These are phyloP conservation scores for Gopherus flavomarginatus DNA, from an alignment of 2,113 vertebrate genomes.

Conservation along the genomic window DNA sequence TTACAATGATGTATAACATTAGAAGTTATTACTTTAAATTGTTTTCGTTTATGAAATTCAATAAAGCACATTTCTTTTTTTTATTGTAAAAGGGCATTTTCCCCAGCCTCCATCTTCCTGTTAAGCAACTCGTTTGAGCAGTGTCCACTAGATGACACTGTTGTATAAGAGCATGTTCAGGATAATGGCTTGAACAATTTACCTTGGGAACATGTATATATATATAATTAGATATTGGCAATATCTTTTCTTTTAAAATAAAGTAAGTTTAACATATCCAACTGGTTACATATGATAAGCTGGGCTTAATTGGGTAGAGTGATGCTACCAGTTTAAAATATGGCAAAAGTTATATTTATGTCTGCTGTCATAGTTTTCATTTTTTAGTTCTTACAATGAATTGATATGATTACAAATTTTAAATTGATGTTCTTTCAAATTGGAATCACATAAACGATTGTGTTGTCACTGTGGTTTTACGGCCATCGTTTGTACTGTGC, in stretches of 20 bases:
- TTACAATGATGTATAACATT: neutral
- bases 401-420: slow-evolving; percentile 66
- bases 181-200: slow-evolving; percentile 67
- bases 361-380: slow-evolving; percentile 36
- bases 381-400: slow-evolving; percentile 61
- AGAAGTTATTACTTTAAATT: slow-evolving; percentile 15
- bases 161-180: slow-evolving; percentile 75
- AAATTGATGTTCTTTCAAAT: slow-evolving; percentile 64
- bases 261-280: slow-evolving; percentile 84
- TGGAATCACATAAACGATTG: slow-evolving; percentile 48
- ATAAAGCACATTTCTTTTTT: slow-evolving; percentile 49
- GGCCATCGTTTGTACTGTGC: slow-evolving; percentile 24
- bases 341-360: slow-evolving; percentile 22
- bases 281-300: slow-evolving; percentile 82
- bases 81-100: neutral
- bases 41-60: slow-evolving; percentile 22
- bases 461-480: slow-evolving; percentile 58
- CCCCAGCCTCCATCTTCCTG: neutral
- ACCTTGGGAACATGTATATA: slow-evolving; percentile 76
- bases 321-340: slow-evolving; percentile 67
- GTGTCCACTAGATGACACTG: slow-evolving; percentile 83
- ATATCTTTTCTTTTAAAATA: slow-evolving; percentile 78
- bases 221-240: slow-evolving; percentile 80
- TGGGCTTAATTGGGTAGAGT: slow-evolving; percentile 78
- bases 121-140: neutral